phyloP scores from a whole-genome alignment of 2,888 invertebrate species.

The Ochropacha duplaris region DNA sequence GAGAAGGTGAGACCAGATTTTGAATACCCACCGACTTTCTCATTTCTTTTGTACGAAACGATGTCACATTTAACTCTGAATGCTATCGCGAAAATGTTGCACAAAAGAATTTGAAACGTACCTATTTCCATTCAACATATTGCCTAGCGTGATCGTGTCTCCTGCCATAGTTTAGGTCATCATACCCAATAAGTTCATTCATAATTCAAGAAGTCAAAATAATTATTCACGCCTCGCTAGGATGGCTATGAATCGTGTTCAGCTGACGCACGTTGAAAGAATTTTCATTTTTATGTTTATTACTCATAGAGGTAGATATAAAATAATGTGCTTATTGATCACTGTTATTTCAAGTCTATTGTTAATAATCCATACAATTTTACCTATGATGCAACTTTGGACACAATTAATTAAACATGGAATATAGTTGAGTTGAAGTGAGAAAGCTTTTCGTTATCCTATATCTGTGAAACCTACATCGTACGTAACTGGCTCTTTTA shows the following conservation, averaged over 20 bases:
- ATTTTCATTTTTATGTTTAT: slow-evolving; percentile 21
- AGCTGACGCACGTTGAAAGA: slow-evolving; percentile 20
- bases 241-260: neutral
- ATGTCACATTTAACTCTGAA: neutral
- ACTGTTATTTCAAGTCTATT: slow-evolving; percentile 3
- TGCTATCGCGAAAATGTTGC: neutral
- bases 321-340: neutral
- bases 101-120: neutral
- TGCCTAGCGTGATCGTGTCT: neutral
- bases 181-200: slow-evolving; percentile 3
- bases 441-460: neutral
- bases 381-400: slow-evolving; percentile 14
- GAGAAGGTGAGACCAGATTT: slow-evolving; percentile 88
- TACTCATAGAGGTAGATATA: slow-evolving; percentile 19
- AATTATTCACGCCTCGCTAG: slow-evolving; percentile 19
- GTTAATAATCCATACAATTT: slow-evolving; percentile 17
- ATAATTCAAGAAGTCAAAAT: slow-evolving; percentile 11
- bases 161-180: neutral
- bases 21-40: neutral
- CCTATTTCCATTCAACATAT: slow-evolving; percentile 3
- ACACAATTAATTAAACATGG: neutral
- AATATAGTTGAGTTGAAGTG: neutral
- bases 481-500: no score
- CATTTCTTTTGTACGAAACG: neutral
- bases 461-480: no score